Base-by-base conservation (phyloP, 2,113 vertebrate genomes). In the Sapayoa aenigma region DNA sequence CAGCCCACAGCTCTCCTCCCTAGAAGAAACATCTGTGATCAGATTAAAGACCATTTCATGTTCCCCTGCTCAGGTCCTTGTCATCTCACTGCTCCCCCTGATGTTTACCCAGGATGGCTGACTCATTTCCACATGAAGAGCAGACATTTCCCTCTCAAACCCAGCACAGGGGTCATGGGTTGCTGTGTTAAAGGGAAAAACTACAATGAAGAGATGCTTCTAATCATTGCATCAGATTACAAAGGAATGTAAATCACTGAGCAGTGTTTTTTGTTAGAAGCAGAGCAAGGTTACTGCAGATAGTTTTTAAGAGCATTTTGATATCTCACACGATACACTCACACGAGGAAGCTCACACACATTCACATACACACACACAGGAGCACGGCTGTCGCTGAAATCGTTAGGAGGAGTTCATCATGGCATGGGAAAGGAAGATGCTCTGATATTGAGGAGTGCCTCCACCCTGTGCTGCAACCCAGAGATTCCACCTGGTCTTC, bases 51-150 rank as follows among this genome's bases (percentile, higher is more conserved):
- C 52, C 66, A 90, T 90, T 94, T 93, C 90, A 66, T 87, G 92
- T 92, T 95, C 79, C 69, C 28, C 58, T 92, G 9, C 60, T 49
- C 68, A 75, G 79, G 83, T 90, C 75, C 71, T 82, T 73, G 69
- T 83, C 37, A 5, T 21, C 72, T 88, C 52, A 5, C 56, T 91
- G 94, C 83, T 87, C 23, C 80, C 84, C 84, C 71, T 78, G 82
- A 88, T 93, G 75, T 95, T 94, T 79, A 95, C 92, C 27, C 69
- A 12, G 8, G 55, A 41, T 63, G 12, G 39, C 72, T 90, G 85
- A 94, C 69, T 95, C 95, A 94, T 94, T 97, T 96, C 94, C 93
- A 96, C 95, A 93, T 94, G 88, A 96, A 94, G 86, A 93, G 73
- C 69, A 75, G 68, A 75, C 88, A 66, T 78, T 89, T 94, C 80